Base-by-base conservation (phyloP, 2,888 invertebrate genomes). In the Vandiemenella viatica region DNA sequence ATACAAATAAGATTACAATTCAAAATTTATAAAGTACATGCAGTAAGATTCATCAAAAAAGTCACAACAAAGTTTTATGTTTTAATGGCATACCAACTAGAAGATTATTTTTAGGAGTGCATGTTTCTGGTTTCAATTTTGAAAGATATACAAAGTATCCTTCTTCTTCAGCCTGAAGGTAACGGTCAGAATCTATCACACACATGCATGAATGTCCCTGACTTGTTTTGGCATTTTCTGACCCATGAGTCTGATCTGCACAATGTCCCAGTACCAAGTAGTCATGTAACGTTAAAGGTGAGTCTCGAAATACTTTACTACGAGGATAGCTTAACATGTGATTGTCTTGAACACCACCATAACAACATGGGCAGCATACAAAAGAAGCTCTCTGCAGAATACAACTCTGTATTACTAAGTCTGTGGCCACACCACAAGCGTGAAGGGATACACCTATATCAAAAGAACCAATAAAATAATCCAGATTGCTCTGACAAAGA, bases 381-480 rank as follows among this genome's bases (percentile, higher is more conserved):
- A 95, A 92, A 55, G 81, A 76, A 0, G 93, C 92, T 49, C 73
- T 72, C 13, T 74, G 76, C 43, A 74, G 68, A 13, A 86, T 73
- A 63, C 95, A 95, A 61, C 83, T 83, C 58, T 84, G 78, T 45
- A 95, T 71, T 1, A 95, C 92, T 52, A 95, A 74, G 67, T 96
- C 96, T 1, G 90, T 92, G 1, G 93, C 93, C 10, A 89, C 83
- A 1, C 95, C 95, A 67, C 95, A 96, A 3, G 93, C 95, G 68
- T 95, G 95, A 23, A 96, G 68, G 4, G 87, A 86, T 26, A 86
- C 77, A 0, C 95, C 95, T 51, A 96, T 76, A 60, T 91, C 76
- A 69, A 93, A 88, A 44, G 72, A 63, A 0, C 88, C 79, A 64
- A 73, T 73, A 62, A 89, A 92, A 62, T 91, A 92, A 64, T 90